phyloP scores from a whole-genome alignment of 2,797 vertebrate genomes.

The Arremon brunneinucha region DNA sequence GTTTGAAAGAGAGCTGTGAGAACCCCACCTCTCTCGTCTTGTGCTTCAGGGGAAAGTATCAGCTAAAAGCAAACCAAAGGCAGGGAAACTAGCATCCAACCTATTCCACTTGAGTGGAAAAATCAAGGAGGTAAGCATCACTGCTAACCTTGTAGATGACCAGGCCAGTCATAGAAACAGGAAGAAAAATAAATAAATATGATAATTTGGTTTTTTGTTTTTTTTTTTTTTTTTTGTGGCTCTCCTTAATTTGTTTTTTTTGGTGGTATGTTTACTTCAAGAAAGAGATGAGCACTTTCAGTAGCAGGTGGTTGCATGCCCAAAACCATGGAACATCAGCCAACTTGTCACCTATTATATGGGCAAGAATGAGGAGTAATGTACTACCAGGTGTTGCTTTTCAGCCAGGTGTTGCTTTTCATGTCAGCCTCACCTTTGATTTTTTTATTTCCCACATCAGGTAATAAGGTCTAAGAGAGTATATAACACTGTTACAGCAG shows the following conservation, averaged over 20 bases:
- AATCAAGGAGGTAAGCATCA: background rate
- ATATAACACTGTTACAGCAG: background rate
- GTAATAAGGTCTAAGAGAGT: background rate
- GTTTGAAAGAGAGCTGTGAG: background rate
- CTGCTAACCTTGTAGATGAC: background rate
- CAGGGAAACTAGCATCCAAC: background rate
- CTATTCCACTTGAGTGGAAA: background rate
- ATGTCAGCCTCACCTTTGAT: background rate
- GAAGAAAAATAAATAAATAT: background rate
- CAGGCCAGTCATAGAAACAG: background rate
- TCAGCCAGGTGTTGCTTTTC: background rate
- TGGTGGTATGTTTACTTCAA: background rate
- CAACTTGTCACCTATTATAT: background rate
- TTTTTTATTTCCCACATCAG: background rate
- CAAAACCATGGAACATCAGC: background rate
- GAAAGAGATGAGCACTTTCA: background rate
- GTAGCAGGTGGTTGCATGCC: background rate
- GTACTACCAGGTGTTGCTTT: background rate
- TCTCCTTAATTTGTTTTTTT: background rate
- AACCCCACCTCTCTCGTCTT: background rate
- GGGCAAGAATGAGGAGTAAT: background rate
- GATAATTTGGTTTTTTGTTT: background rate
- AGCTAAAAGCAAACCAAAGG: background rate
- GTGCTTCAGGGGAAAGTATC: background rate
- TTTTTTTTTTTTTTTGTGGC: accelerated